These are phyloP conservation scores for honey bee (Apis mellifera) DNA, from an alignment of 1,140 invertebrate genomes.

Conservation along the genomic window Amel_HAv3.1 CM009931.2:19709501-19710000, in stretches of 20 bases:
- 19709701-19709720: constrained; percentile 59
- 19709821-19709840: not conserved
- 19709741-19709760: constrained; percentile 74
- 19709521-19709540: not conserved
- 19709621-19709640: constrained; percentile 76
- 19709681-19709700: constrained; percentile 52
- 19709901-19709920: too few species aligned
- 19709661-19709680: constrained; percentile 75
- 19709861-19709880: too few species aligned
- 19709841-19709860: not conserved
- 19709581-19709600: constrained; percentile 54
- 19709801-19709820: constrained; percentile 1
- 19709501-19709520: not conserved
- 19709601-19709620: constrained; percentile 55
- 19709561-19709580: constrained; percentile 5
- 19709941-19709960: too few species aligned
- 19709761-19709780: constrained; percentile 74
- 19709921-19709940: too few species aligned
- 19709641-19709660: constrained; percentile 73
- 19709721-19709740: constrained; percentile 51
- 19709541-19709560: not conserved
- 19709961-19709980: too few species aligned
- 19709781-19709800: constrained; percentile 53
- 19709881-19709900: too few species aligned
- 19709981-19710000: too few species aligned